These are phyloP conservation scores for Mirounga angustirostris DNA, from an alignment of 2,113 vertebrate species.

Conservation along the genomic window DNA sequence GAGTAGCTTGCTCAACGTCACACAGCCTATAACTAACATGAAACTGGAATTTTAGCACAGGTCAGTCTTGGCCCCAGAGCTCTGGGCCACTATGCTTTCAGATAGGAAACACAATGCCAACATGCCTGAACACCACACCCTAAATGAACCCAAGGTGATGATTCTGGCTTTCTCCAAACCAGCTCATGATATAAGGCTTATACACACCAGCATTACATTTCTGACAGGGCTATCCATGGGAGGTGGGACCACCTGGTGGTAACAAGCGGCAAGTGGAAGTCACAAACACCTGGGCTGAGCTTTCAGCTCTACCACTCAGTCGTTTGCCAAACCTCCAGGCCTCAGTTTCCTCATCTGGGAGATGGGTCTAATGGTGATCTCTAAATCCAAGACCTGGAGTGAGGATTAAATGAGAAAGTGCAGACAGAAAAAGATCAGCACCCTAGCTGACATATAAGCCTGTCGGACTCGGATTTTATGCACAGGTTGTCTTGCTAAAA, in stretches of 20 bases:
- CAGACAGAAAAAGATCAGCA: not conserved
- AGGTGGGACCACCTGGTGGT: accelerated
- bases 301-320: not conserved
- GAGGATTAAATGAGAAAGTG: not conserved
- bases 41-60: not conserved
- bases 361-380: not conserved
- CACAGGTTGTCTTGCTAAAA: not conserved
- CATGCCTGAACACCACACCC: not conserved
- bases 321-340: not conserved
- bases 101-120: not conserved
- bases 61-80: not conserved
- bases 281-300: not conserved
- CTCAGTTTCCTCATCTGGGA: not conserved
- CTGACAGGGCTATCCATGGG: not conserved
- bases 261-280: not conserved
- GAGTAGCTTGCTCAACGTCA: not conserved
- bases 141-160: not conserved
- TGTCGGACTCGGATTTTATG: not conserved
- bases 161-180: not conserved
- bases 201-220: not conserved
- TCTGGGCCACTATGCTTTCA: not conserved
- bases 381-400: not conserved
- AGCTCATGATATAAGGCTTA: not conserved
- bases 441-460: not conserved
- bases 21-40: not conserved